These are phyloP conservation scores for Brachynemurus nebulosus DNA, from an alignment of 2,888 invertebrate species.

Conservation along the genomic window DNA sequence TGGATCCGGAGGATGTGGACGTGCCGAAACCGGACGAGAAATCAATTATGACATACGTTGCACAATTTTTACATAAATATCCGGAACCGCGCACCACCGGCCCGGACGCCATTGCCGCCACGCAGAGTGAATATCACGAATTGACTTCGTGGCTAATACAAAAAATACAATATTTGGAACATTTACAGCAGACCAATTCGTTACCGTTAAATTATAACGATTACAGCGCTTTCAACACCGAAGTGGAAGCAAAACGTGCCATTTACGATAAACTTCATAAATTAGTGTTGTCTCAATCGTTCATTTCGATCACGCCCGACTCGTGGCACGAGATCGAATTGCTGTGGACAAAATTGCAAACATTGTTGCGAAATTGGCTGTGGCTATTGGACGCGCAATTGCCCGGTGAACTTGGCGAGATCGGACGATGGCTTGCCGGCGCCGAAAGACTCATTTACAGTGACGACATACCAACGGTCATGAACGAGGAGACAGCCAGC, in stretches of 20 bases:
- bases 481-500: constrained; percentile 81
- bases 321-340: constrained; percentile 74
- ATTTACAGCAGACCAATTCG: constrained; percentile 59
- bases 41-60: constrained; percentile 97
- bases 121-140: constrained; percentile 69
- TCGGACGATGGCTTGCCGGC: constrained; percentile 82
- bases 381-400: constrained; percentile 76
- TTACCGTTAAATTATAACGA: constrained; percentile 69
- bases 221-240: constrained; percentile 61
- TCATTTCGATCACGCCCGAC: constrained; percentile 67
- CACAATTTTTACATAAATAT: constrained; percentile 92
- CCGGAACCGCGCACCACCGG: constrained; percentile 71
- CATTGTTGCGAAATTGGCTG: constrained; percentile 71
- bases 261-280: constrained; percentile 64
- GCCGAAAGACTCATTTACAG: constrained; percentile 71
- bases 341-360: constrained; percentile 69
- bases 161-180: constrained; percentile 61
- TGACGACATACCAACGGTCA: constrained; percentile 67
- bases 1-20: constrained; percentile 94
- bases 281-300: constrained; percentile 65
- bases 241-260: constrained; percentile 57
- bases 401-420: constrained; percentile 71
- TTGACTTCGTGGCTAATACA: constrained; percentile 71
- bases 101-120: constrained; percentile 57
- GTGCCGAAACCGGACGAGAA: constrained; percentile 93